Evolutionary conservation across 2,113 vertebrate genomes (phyloP), one percentile per base, ranked within the genome.

Genomic region (Pachyramphus minor): DNA sequence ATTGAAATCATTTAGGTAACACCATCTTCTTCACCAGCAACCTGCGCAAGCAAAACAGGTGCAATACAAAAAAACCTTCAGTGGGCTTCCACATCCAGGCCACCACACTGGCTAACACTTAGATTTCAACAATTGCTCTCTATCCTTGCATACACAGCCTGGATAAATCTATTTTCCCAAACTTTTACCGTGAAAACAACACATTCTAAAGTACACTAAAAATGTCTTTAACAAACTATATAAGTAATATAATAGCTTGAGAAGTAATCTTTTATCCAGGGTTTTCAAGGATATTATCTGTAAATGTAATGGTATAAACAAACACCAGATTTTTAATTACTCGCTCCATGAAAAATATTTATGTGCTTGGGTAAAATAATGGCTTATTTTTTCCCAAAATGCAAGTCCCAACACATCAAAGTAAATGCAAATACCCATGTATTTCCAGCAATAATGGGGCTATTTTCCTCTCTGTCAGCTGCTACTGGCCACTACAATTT

Each of bases 101-200:
- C n/a, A 64, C 8, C 1, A 1, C 0, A 3, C 12, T 13, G 11
- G 12, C 11, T 39, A 64, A 67, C 25, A 31, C n/a, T 58, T 16
- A 21, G 44, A 73, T 42, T 73, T 55, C 25, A 60, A 31, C 2
- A 11, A 14, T 1, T 74, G 23, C 8, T 55, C 17, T 33, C 18
- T 45, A 25, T 33, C 14, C 18, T 59, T 53, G 28, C 19, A 50
- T 42, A 63, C 5, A 50, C 3, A 44, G 37, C 9, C 53, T 69
- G 13, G 14, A 62, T 45, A 71, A 59, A 50, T 30, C 23, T 75
- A 18, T 33, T 55, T 72, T 64, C 23, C 10, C 21, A 75, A 21
- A 4, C 11, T 69, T 81, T 81, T 69, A 59, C 60, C 35, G 35
- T 24, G 45, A 78, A 79, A 84, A 44, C 11, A 63, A 49, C 15